Evolutionary conservation across 2,888 invertebrate species (phyloP).

Genomic region (Plutella xylostella): DNA sequence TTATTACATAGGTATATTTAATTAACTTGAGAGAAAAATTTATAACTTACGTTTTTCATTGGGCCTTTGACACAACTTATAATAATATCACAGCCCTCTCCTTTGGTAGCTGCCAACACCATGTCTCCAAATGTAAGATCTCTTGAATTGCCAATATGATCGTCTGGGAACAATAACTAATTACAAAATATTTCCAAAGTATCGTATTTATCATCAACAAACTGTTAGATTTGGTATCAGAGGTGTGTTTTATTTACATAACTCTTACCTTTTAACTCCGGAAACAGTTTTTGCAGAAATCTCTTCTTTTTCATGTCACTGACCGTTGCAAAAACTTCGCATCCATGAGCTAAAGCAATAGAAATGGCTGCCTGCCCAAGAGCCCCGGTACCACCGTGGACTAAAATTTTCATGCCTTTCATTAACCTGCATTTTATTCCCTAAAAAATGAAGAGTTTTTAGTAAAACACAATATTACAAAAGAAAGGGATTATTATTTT

Average conservation of each 20-base stretch:
- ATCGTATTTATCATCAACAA: neutral
- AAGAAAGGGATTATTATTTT: neutral
- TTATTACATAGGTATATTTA: neutral
- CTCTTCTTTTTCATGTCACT: constrained; percentile 36
- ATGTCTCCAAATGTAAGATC: constrained; percentile 34
- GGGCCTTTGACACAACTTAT: constrained; percentile 29
- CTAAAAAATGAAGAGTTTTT: constrained; percentile 6
- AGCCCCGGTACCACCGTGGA: constrained; percentile 43
- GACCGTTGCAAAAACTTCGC: constrained; percentile 40
- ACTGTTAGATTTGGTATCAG: too few relatives aligned
- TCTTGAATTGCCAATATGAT: constrained; percentile 37
- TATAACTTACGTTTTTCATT: constrained; percentile 32
- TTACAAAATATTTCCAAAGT: neutral
- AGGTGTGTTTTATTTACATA: too few relatives aligned
- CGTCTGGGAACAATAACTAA: constrained; percentile 25
- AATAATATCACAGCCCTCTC: constrained; percentile 30
- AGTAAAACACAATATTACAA: neutral
- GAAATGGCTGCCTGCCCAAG: constrained; percentile 42
- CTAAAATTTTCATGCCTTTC: constrained; percentile 22
- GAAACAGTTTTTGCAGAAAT: constrained; percentile 37
- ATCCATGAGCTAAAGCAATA: constrained; percentile 31
- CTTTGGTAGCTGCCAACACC: constrained; percentile 28
- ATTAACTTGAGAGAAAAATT: neutral
- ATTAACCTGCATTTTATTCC: constrained; percentile 15
- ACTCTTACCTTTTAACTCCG: constrained; percentile 31